Evolutionary conservation across 2,113 vertebrate species (phyloP), one percentile per base, ranked within the genome.

Genomic region (Tragelaphus imberbis): DNA sequence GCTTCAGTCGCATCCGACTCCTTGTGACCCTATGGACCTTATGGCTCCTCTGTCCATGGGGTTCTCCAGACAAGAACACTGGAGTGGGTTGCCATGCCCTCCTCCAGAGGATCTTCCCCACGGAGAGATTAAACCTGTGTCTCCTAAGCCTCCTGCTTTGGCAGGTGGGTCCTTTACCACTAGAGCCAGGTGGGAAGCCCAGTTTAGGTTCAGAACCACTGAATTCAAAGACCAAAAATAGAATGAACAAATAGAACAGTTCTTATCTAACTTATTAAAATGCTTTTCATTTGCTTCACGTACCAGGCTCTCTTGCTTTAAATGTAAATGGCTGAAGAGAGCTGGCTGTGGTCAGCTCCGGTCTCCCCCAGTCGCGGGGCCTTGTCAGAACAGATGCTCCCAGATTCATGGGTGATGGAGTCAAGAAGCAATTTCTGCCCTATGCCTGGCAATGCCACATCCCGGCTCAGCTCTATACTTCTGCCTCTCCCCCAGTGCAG

Each of bases 371-470:
- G 65, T 7, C 47, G 44, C 0, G 0, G 19, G 56, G 21, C 21
- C 23, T 14, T 28, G n/a, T 68, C 23, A 80, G 30, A 55, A 40
- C n/a, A 63, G 56, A 28, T 0, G 61, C n/a, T 49, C 9, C 2
- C 79, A 53, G 25, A 28, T 30, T 23, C 81, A 14, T 2, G 3
- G 3, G 3, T 14, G 16, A 40, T 7, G 6, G 10, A 16, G 30
- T 5, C 10, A 8, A 25, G 0, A 1, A 16, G 21, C 2, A 0
- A 6, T 16, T 71, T 55, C 80, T 92, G 16, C 33, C 1, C 27
- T 12, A 2, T 0, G 3, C 71, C 36, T 16, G 44, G 36, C 68
- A 33, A 23, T 0, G 1, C 19, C n/a, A 14, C 2, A 0, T 15
- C 36, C 88, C 33, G 7, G 12, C 9, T 47, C 59, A 7, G 47